Base-by-base conservation (phyloP, 1,140 invertebrate species). In the Hyposmocoma kahamanoa region DNA sequence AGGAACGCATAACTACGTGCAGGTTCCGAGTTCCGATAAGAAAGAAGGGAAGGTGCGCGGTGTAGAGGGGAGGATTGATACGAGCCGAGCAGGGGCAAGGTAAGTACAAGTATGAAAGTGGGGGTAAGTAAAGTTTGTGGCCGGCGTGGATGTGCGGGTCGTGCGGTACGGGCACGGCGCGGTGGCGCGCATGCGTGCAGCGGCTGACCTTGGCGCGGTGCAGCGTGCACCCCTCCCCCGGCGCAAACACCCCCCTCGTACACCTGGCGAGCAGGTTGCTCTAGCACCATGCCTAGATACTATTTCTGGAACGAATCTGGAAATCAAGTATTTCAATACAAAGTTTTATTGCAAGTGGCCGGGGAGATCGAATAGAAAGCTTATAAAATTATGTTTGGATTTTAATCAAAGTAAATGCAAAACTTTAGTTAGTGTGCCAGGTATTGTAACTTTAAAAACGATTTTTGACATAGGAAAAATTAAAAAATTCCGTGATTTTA, bases 151-250 rank as follows among this genome's bases (percentile, higher is more conserved):
- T n/a, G n/a, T n/a, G n/a, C n/a, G n/a, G n/a, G n/a, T n/a, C n/a
- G n/a, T n/a, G n/a, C n/a, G n/a, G n/a, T 28, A 18, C 49, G 56
- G n/a, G n/a, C n/a, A n/a, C 44, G 45, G 34, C 50, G 47, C 30
- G 52, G 46, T 47, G 51, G 44, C 59, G 52, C 73, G 78, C 80
- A 79, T 80, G 75, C 75, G 80, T 74, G 73, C 71, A 65, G 30
- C 62, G 69, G 62, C 67, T 80, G 75, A 81, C 77, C 77, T 84
- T 82, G 74, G 67, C 61, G 65, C 65, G 69, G 66, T 78, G 79
- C 77, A 74, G 61, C 72, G 71, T 75, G 73, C 72, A 73, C 59
- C 65, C 53, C 58, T 19, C 39, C 18, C 42, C 22, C 43, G 9
- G 26, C 18, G 24, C 49, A 22, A 10, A 28, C 9, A 41, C 11